Base-by-base conservation (phyloP, 1,140 invertebrate species). In the Venturia canescens region DNA sequence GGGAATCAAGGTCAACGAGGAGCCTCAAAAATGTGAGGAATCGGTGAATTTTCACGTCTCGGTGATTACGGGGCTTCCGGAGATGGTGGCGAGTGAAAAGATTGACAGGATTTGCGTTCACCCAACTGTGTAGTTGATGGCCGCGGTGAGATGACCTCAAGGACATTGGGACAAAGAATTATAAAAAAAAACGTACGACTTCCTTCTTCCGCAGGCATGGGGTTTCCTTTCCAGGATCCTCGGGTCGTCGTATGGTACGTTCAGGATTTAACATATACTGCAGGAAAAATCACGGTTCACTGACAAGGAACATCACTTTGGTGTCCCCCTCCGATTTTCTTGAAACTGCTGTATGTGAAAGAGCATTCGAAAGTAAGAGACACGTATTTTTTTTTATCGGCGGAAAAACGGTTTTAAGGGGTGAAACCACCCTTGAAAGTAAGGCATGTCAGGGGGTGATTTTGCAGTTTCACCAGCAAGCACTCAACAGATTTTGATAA, bases 81-180 rank as follows among this genome's bases (percentile, higher is more conserved):
- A 9, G 66, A 69, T 69, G n/a, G 31, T 69, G 1, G 9, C 31
- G 29, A 18, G 29, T 63, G 29, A 31, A 69, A 15, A 69, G 66
- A 69, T 63, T 26, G 26, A 29, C 16, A 29, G 15, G 27, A 69
- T 69, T 69, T 34, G 66, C 29, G 66, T n/a, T 69, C 29, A 69
- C 29, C 29, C 29, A 69, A 69, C 29, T 69, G 29, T 69, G 29
- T 27, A 69, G 31, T 29, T 69, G 66, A 69, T 34, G 66, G 31
- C 15, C 27, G n/a, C 29, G 29, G 0, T 31, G 15, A 18, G 66
- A 69, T 69, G 66, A 31, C 66, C 66, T 34, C 27, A 31, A 63
- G 23, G 27, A 63, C n/a, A 44, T 9, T 57, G 53, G 13, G 18
- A 21, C 27, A 18, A 29, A 69, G 29, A 29, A n/a, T 4, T 6